Evolutionary conservation across 2,113 vertebrate species (phyloP).

Genomic region (Urocitellus parryii): DNA sequence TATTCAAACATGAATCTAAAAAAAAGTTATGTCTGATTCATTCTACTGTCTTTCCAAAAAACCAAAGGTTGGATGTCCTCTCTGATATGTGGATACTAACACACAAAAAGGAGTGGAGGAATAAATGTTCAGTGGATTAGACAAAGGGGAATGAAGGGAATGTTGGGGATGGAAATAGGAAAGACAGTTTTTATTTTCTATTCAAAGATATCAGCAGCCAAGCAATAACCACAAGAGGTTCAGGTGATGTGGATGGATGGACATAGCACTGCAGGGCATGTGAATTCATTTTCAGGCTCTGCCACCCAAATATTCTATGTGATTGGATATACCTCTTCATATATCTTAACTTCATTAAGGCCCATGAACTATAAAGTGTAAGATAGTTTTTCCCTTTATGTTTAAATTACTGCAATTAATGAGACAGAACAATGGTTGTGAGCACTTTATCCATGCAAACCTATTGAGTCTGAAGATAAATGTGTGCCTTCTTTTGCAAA

Average conservation of each 20-base stretch:
- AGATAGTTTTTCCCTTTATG: not conserved
- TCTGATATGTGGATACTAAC: too few species aligned
- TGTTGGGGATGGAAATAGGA: too few species aligned
- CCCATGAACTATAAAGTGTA: not conserved
- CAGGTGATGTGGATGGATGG: not conserved
- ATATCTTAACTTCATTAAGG: not conserved
- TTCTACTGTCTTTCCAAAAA: too few species aligned
- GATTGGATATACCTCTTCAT: not conserved
- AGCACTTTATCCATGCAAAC: not conserved
- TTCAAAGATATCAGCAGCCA: constrained; percentile 14
- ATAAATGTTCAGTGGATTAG: too few species aligned
- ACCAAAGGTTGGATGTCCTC: too few species aligned
- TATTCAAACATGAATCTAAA: too few species aligned
- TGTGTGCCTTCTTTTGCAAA: not conserved
- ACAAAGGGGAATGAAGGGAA: too few species aligned
- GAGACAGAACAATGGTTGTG: not conserved
- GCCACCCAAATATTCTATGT: not conserved
- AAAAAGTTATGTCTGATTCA: too few species aligned
- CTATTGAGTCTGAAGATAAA: not conserved
- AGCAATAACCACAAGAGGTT: not conserved
- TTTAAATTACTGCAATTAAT: not conserved
- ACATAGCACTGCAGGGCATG: not conserved
- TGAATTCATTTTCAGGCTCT: not conserved
- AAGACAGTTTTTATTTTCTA: constrained; percentile 21
- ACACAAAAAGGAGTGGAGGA: too few species aligned